Base-by-base conservation (phyloP, 2,888 invertebrate genomes). In the Drosophila nr. fundita region DNA sequence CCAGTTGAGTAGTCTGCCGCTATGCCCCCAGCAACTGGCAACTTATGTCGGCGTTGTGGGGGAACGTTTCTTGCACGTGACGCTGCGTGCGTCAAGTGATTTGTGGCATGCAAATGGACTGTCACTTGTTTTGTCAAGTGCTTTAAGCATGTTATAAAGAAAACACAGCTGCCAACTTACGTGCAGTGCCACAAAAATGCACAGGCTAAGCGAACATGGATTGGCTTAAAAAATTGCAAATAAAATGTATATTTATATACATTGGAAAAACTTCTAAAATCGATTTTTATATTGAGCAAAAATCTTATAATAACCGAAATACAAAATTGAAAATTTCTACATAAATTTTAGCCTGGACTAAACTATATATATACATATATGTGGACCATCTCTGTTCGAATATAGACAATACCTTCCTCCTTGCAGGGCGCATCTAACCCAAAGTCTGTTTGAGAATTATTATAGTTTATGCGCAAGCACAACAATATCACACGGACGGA, bases 401-500 rank as follows among this genome's bases (percentile, higher is more conserved):
- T 59, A 34, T 36, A 38, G 42, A 24, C 50, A 49, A 27, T 42
- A 36, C n/a, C 36, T 38, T 15, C 6, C 32, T 45, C 18, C 2
- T 27, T 15, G 21, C 49, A n/a, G 50, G 29, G 10, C 13, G 40
- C 15, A 60, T 36, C 42, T 61, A n/a, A 48, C 24, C 27, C 63
- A 68, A 67, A 58, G 36, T n/a, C 50, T 70, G 54, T 68, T 62
- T 40, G 49, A 64, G 74, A 76, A 80, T 87, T 80, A 80, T 77
- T 86, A 74, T 74, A 83, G 86, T 81, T 87, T 86, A 90, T 86
- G 90, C 87, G 73, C 63, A 68, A 62, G 73, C 90, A 86, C 90
- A 87, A 42, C 65, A 66, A 73, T 57, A 68, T 57, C 30, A 42
- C 8, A 49, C 13, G 13, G 6, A 38, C 50, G 38, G 24, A 48